Evolutionary conservation across 2,797 vertebrate species (phyloP), one percentile per base, ranked within the genome.

Genomic region (Borostomias antarcticus): DNA sequence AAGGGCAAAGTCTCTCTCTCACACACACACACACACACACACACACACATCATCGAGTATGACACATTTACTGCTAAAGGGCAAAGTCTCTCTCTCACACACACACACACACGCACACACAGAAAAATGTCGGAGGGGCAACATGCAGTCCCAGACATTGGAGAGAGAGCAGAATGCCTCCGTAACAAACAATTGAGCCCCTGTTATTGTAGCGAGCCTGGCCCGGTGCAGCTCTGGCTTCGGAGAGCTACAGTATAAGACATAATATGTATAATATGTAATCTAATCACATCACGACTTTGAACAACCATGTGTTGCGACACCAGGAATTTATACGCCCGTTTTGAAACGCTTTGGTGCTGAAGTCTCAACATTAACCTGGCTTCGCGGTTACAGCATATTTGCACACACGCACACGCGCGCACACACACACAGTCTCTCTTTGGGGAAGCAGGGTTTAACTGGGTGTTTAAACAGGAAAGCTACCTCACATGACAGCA

Each of bases 401-500:
- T n/a, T n/a, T n/a, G n/a, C n/a, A n/a, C n/a, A n/a, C n/a, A n/a
- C n/a, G 40, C 40, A 40, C 37, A 40, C n/a, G n/a, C n/a, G n/a
- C n/a, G n/a, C n/a, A n/a, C n/a, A n/a, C n/a, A n/a, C 37, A 40
- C 59, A 74, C 35, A 64, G 68, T 2, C 7, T 60, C 62, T 10
- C 5, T 4, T 29, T 10, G 51, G 10, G 25, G 26, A 53, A 28
- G 21, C 6, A 2, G 47, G 26, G 17, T 35, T 58, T 62, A 17
- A 23, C 47, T 64, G 60, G 51, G 29, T 40, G 68, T 56, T 33
- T 48, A 19, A 10, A 53, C 26, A 26, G 63, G 72, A 77, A 82
- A 68, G 28, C 74, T 68, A 45, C 51, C 71, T 80, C 78, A 84
- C 81, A 82, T 75, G 78, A 73, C 21, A 23, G 52, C 21, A 40